Conservation (phyloP, 35 echinoderm and acorn worm genomes). For the Lytechinus variegatus region DNA sequence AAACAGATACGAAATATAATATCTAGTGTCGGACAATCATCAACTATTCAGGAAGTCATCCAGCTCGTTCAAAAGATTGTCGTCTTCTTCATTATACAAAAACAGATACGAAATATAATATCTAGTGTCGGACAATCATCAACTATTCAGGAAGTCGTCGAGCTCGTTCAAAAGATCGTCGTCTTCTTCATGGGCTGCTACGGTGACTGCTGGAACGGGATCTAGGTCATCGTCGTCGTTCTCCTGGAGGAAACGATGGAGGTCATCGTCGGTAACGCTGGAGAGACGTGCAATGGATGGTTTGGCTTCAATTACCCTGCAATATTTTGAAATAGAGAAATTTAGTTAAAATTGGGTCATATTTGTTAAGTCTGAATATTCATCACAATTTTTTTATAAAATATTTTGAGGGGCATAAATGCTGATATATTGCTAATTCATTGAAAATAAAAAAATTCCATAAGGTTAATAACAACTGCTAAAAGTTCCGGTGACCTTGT, state of each 20-base stretch:
- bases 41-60: slow-evolving; percentile 45
- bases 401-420: too few relatives aligned
- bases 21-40: background rate
- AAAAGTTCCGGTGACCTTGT: too few relatives aligned
- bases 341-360: too few relatives aligned
- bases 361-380: too few relatives aligned
- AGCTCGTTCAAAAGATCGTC: slow-evolving; percentile 28
- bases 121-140: background rate
- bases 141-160: slow-evolving; percentile 42
- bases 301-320: background rate
- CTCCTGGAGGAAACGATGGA: slow-evolving; percentile 18
- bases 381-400: too few relatives aligned
- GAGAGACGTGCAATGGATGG: background rate
- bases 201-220: background rate
- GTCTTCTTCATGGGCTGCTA: background rate
- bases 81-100: background rate
- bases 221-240: slow-evolving; percentile 16
- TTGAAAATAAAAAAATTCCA: too few relatives aligned
- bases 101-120: background rate
- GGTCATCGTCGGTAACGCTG: slow-evolving; percentile 22
- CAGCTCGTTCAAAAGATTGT: background rate
- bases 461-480: too few relatives aligned
- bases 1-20: background rate
- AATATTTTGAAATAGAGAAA: background rate
- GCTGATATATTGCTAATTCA: too few relatives aligned